Evolutionary conservation across 1,140 invertebrate species (phyloP).

Genomic region (Harlomillsia oculata): DNA sequence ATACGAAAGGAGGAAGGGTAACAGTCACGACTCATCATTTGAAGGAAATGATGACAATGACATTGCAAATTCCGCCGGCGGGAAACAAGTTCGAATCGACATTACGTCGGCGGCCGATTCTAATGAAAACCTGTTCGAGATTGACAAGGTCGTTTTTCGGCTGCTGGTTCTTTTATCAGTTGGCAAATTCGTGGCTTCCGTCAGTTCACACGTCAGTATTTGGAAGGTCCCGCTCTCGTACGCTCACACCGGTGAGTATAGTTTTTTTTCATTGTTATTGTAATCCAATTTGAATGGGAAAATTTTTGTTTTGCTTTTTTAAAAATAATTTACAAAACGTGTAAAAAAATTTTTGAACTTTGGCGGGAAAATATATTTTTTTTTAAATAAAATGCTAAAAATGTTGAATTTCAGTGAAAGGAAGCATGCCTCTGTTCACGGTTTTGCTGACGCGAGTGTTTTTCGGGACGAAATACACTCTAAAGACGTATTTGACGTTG

Average conservation of each 20-base stretch:
- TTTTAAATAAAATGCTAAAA: too few relatives aligned
- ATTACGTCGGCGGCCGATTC: too few relatives aligned
- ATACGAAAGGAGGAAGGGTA: too few relatives aligned
- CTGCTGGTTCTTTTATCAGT: constrained; percentile 86
- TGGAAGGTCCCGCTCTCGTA: constrained; percentile 98
- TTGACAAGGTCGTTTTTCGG: too few relatives aligned
- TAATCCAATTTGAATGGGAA: background rate
- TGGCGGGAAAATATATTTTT: background rate
- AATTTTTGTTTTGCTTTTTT: too few relatives aligned
- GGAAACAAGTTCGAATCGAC: too few relatives aligned
- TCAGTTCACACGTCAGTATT: constrained; percentile 81
- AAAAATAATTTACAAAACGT: background rate
- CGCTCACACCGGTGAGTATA: constrained; percentile 84
- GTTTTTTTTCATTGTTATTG: background rate
- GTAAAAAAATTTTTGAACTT: constrained; percentile 37
- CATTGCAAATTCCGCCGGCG: too few relatives aligned
- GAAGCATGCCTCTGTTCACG: constrained; percentile 93
- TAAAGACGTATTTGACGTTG: constrained; percentile 67
- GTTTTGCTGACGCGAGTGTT: constrained; percentile 72
- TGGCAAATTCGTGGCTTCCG: constrained; percentile 84
- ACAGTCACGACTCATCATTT: too few relatives aligned
- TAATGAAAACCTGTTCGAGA: constrained; percentile 3
- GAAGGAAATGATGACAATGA: too few relatives aligned
- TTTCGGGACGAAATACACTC: constrained; percentile 74
- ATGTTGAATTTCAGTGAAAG: constrained; percentile 73